Percentiles rank a stretch among this genome's conserved stretches.
Evolutionary conservation across 2,888 invertebrate species (phyloP).

Genomic region (Notodonta ziczac): DNA sequence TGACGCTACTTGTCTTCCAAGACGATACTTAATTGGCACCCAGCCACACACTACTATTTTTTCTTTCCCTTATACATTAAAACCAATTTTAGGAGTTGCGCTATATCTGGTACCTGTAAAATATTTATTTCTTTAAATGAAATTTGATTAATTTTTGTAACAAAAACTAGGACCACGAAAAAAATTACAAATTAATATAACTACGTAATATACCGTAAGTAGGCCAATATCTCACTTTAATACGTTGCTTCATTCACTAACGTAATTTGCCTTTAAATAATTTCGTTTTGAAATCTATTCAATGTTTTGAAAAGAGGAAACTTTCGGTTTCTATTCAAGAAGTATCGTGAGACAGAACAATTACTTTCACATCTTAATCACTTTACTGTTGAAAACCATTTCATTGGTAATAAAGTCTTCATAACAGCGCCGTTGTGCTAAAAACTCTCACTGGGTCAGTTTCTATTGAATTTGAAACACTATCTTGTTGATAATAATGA

Average conservation of each 20-base stretch:
- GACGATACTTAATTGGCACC: too few species aligned
- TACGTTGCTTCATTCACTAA: background rate
- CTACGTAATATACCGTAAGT: background rate
- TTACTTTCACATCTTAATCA: conserved; percentile 9
- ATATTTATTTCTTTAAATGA: background rate
- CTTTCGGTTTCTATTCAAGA: conserved; percentile 4
- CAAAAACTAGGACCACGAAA: background rate
- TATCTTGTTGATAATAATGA: background rate
- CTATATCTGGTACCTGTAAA: background rate
- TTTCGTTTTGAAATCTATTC: background rate
- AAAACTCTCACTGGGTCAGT: background rate
- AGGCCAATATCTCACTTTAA: background rate
- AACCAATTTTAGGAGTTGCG: background rate
- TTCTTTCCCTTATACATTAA: too few species aligned
- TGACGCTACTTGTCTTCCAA: too few species aligned
- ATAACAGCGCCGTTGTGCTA: background rate
- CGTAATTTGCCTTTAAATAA: background rate
- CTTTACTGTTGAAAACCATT: conserved; percentile 1
- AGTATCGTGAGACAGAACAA: conserved; percentile 2
- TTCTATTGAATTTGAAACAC: background rate
- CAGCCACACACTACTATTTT: too few species aligned
- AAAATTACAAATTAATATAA: background rate
- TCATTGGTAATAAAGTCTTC: conserved; percentile 5
- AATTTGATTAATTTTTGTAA: background rate
- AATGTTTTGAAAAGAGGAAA: background rate